Conservation (phyloP, 2,888 invertebrate species). For the Eristalinus aeneus region DNA sequence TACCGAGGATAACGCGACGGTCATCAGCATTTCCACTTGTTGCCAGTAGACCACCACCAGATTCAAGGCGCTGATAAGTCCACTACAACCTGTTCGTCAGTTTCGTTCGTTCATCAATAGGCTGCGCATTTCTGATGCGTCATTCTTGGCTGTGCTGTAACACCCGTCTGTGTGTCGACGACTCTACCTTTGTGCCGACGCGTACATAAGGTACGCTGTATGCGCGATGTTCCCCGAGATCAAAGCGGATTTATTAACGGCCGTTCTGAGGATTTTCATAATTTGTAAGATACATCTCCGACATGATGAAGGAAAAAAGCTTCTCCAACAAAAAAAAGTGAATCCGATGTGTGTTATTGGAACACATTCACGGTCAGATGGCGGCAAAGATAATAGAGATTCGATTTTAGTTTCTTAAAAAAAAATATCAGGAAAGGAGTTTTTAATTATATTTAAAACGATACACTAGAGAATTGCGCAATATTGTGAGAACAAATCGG, state of each 20-base stretch:
- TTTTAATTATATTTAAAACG: neutral
- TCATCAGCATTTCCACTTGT: slow-evolving; percentile 23
- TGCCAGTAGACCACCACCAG: slow-evolving; percentile 46
- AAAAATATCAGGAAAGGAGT: neutral
- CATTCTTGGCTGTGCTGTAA: slow-evolving; percentile 42
- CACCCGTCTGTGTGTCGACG: slow-evolving; percentile 33
- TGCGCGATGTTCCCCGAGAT: slow-evolving; percentile 46
- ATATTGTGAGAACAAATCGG: neutral
- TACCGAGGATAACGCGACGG: slow-evolving; percentile 24
- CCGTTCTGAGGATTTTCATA: slow-evolving; percentile 34
- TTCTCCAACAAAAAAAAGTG: slow-evolving; percentile 24
- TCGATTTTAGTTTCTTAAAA: neutral
- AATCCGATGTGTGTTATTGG: slow-evolving; percentile 28
- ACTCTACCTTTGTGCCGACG: slow-evolving; percentile 17
- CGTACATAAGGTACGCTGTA: neutral
- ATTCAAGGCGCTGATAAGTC: slow-evolving; percentile 50
- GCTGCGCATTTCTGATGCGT: slow-evolving; percentile 36
- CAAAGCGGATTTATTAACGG: slow-evolving; percentile 54
- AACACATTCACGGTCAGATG: neutral
- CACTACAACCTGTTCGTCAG: slow-evolving; percentile 52
- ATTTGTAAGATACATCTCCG: slow-evolving; percentile 49
- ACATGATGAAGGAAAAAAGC: slow-evolving; percentile 27
- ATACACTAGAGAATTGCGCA: neutral
- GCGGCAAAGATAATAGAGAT: slow-evolving; percentile 15
- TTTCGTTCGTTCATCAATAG: neutral